Evolutionary conservation across 2,113 vertebrate genomes (phyloP).

Genomic region (Mus musculus): DNA sequence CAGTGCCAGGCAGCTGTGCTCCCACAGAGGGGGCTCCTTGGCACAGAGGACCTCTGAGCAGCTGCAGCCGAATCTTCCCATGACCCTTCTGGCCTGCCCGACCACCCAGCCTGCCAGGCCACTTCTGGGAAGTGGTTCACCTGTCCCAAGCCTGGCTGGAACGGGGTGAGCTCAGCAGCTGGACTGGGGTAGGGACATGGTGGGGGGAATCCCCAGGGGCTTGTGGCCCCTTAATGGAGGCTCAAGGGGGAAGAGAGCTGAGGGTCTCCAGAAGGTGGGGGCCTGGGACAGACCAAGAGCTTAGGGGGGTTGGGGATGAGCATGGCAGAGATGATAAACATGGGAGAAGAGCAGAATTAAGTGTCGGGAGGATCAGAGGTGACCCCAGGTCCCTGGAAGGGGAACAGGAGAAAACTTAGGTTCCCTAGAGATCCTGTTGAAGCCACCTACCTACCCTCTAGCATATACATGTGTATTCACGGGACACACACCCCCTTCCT

Average conservation of each 20-base stretch:
- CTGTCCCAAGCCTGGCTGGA: too few relatives aligned
- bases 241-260: accelerated
- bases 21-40: neutral
- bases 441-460: too few relatives aligned
- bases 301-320: neutral
- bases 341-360: neutral
- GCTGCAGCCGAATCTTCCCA: neutral
- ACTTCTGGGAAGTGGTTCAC: neutral
- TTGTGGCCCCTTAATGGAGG: accelerated
- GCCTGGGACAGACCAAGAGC: neutral
- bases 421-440: neutral
- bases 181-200: neutral
- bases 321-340: neutral
- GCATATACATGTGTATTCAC: neutral
- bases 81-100: neutral
- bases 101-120: neutral
- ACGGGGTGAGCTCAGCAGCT: neutral
- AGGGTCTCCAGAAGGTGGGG: neutral
- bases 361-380: neutral
- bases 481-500: neutral
- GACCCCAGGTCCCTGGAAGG: neutral
- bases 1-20: constrained; percentile 58
- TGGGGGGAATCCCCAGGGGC: accelerated
- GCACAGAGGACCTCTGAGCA: accelerated
- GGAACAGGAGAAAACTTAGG: neutral